Percentiles rank a stretch among this genome's conserved stretches.
Conservation (phyloP, 1,140 invertebrate genomes). For the Brachionus rotundiformis region DNA sequence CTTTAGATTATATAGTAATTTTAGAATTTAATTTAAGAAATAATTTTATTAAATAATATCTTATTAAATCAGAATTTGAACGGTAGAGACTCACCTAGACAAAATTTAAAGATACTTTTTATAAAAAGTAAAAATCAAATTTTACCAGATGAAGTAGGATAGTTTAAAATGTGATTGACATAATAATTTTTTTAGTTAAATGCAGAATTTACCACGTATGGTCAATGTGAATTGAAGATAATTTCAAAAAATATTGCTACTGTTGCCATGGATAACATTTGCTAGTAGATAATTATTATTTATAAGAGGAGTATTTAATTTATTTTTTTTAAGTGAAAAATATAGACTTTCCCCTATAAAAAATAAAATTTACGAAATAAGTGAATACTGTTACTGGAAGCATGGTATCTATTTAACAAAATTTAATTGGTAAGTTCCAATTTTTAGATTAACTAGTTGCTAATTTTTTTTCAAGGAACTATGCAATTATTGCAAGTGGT, state of each 20-base stretch:
- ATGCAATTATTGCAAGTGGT: not conserved
- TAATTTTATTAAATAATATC: not conserved
- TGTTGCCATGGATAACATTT: not conserved
- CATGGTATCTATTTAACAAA: constrained; percentile 8
- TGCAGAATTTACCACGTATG: constrained; percentile 17
- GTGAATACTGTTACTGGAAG: constrained; percentile 15
- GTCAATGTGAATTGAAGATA: constrained; percentile 29
- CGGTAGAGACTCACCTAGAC: not conserved
- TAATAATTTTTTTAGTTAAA: not conserved
- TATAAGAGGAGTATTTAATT: not conserved
- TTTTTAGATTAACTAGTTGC: not conserved
- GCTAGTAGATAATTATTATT: not conserved
- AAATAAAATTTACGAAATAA: constrained; percentile 32
- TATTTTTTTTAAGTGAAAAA: constrained; percentile 17
- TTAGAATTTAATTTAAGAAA: not conserved
- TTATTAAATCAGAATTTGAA: constrained; percentile 24
- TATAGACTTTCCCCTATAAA: not conserved
- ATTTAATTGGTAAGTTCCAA: not conserved
- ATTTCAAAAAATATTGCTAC: constrained; percentile 8
- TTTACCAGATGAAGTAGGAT: not conserved
- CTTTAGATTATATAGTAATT: constrained; percentile 59
- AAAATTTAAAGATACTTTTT: constrained; percentile 9
- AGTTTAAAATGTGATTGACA: not conserved
- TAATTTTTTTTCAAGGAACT: not conserved
- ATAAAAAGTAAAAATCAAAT: constrained; percentile 27